Percentiles rank a stretch among this genome's conserved stretches.
Conservation (phyloP, 2,797 vertebrate species). For the Mus spretus region DNA sequence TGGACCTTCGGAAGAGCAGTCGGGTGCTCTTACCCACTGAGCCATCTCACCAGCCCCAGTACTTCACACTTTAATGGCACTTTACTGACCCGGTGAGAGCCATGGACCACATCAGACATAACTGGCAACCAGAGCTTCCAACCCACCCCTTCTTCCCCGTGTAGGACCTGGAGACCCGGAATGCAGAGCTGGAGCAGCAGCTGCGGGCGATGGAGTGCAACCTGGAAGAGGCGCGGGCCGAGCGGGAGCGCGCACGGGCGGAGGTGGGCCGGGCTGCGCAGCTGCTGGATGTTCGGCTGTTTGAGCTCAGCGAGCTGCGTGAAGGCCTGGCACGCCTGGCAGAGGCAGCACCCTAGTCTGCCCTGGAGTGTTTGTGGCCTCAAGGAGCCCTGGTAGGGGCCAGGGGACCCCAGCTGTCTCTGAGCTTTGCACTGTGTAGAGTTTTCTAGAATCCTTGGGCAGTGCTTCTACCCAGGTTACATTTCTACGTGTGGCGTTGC, state of each 20-base stretch:
- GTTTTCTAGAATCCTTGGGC: slow-evolving; percentile 67
- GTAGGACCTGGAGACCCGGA: slow-evolving; percentile 94
- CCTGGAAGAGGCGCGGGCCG: slow-evolving; percentile 89
- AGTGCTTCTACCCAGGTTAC: slow-evolving; percentile 21
- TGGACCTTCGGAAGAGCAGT: no score
- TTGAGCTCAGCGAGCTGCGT: slow-evolving; percentile 94
- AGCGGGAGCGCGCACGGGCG: slow-evolving; percentile 89
- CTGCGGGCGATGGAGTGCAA: slow-evolving; percentile 91
- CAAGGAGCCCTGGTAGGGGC: neutral
- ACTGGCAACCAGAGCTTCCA: neutral
- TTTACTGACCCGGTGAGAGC: neutral
- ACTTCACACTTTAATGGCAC: neutral
- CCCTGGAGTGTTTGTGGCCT: neutral
- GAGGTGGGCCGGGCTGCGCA: slow-evolving; percentile 93
- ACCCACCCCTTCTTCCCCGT: accelerated
- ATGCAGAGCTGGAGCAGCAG: slow-evolving; percentile 92
- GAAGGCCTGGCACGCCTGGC: slow-evolving; percentile 94
- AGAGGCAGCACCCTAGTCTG: slow-evolving; percentile 84
- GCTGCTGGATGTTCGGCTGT: slow-evolving; percentile 95
- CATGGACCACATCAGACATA: neutral
- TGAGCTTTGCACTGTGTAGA: slow-evolving; percentile 71
- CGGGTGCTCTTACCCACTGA: no score
- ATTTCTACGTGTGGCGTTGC: slow-evolving; percentile 61
- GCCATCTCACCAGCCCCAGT: no score
- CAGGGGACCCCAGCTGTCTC: neutral